These are phyloP conservation scores for Sarcophaga subvicina DNA, from an alignment of 2,888 invertebrate species.

Conservation along the genomic window DNA sequence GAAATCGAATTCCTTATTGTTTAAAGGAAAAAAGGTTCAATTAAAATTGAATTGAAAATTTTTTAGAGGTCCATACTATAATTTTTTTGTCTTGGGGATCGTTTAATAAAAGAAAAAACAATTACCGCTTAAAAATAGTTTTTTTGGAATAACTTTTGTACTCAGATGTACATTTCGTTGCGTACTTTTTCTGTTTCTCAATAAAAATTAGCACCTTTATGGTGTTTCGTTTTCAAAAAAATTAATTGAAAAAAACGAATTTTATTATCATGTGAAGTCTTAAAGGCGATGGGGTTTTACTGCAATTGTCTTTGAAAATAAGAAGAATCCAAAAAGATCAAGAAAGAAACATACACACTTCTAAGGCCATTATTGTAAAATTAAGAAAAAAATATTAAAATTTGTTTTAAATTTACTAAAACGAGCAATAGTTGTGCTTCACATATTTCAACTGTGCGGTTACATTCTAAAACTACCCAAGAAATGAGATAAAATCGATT, in stretches of 20 bases:
- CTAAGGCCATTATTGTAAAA: too few relatives aligned
- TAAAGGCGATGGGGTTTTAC: not conserved
- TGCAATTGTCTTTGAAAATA: too few relatives aligned
- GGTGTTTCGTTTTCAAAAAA: not conserved
- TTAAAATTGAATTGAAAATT: too few relatives aligned
- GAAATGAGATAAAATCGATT: too few relatives aligned
- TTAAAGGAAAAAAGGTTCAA: constrained; percentile 51
- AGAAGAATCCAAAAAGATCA: too few relatives aligned
- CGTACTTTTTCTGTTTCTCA: constrained; percentile 16
- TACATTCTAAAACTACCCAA: too few relatives aligned
- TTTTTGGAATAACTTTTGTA: not conserved
- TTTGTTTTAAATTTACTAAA: too few relatives aligned
- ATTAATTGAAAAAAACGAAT: not conserved
- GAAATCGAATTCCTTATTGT: not conserved
- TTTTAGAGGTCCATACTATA: not conserved
- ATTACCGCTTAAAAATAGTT: constrained; percentile 58
- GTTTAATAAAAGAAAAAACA: constrained; percentile 51
- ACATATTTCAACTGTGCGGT: too few relatives aligned
- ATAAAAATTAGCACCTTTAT: constrained; percentile 62
- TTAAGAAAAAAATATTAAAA: too few relatives aligned
- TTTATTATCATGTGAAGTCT: constrained; percentile 24
- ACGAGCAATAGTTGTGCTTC: too few relatives aligned
- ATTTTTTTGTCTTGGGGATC: constrained; percentile 14
- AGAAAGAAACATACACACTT: too few relatives aligned
- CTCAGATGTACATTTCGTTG: too few relatives aligned